Evolutionary conservation across 2,797 vertebrate genomes (phyloP), one percentile per base, ranked within the genome.

Genomic region (Sebastes trivittatus): DNA sequence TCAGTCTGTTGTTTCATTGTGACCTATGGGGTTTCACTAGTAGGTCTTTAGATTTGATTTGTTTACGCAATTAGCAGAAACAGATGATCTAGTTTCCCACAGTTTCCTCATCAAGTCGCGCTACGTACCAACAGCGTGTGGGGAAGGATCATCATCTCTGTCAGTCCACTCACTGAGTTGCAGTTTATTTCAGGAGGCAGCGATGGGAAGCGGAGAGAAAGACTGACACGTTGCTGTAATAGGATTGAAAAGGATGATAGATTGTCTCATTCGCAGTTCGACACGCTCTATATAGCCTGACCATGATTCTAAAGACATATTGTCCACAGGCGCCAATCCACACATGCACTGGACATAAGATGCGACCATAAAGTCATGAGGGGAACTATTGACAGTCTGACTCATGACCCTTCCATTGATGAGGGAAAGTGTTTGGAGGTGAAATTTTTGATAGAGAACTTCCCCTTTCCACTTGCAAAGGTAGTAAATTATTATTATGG

Each of bases 161-260:
- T 77, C 78, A 29, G 67, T 42, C 56, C 76, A 56, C 56, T 65
- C 34, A 18, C 72, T n/a, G 54, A 74, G 81, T 81, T 52, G 70
- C 54, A 55, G 69, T 87, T 85, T 81, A 84, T 88, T 77, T 80
- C 72, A 82, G 78, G 64, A 52, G 65, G 70, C 82, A 54, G 66
- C 9, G 68, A 78, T 84, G 77, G 84, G 83, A 85, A 81, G 70
- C 80, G 1, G 74, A 63, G 83, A 76, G 58, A 87, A 79, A 80
- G 88, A 87, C 72, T 82, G 85, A 89, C 90, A 82, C 75, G 78
- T 71, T 55, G 76, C 76, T 82, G 83, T 90, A 89, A 93, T 92
- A 68, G 86, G 87, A 89, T 73, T 34, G 86, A 90, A 89, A 89
- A 91, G 79, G 75, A 91, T 92, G 92, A 94, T 91, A 88, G 77